Evolutionary conservation across 2,797 vertebrate genomes (phyloP).

Genomic region (Adelosebastes latens): DNA sequence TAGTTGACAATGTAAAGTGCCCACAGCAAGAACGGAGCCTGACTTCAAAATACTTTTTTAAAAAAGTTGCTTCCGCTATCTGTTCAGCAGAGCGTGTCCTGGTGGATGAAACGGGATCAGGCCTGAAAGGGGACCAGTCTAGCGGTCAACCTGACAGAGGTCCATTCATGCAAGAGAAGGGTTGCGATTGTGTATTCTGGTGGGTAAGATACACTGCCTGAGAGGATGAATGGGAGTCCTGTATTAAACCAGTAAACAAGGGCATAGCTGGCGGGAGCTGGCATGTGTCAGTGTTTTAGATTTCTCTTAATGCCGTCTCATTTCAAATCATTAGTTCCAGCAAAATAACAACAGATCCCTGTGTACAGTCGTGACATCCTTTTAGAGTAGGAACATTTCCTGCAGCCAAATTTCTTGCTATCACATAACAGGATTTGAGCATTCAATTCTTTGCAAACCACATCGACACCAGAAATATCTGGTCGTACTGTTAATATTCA

Average conservation of each 20-base stretch:
- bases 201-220: slow-evolving; percentile 45
- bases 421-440: not conserved
- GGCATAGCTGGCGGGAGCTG: slow-evolving; percentile 2
- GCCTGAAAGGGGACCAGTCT: slow-evolving; percentile 28
- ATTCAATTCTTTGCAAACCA: not conserved
- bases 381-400: not conserved
- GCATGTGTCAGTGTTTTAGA: not conserved
- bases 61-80: not conserved
- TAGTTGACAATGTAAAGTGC: not conserved
- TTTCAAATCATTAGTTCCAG: not conserved
- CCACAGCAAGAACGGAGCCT: not conserved
- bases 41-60: not conserved
- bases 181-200: slow-evolving; percentile 71
- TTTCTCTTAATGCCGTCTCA: not conserved
- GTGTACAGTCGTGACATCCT: not conserved
- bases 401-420: not conserved
- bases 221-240: slow-evolving; percentile 65
- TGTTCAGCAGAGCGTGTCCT: not conserved
- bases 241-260: slow-evolving; percentile 42
- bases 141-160: slow-evolving; percentile 55
- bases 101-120: slow-evolving; percentile 15
- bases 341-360: not conserved
- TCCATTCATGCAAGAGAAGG: slow-evolving; percentile 70
- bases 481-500: not conserved
- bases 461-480: not conserved